phyloP scores from a whole-genome alignment of 2,888 invertebrate species.

The Diarsia mendica region DNA sequence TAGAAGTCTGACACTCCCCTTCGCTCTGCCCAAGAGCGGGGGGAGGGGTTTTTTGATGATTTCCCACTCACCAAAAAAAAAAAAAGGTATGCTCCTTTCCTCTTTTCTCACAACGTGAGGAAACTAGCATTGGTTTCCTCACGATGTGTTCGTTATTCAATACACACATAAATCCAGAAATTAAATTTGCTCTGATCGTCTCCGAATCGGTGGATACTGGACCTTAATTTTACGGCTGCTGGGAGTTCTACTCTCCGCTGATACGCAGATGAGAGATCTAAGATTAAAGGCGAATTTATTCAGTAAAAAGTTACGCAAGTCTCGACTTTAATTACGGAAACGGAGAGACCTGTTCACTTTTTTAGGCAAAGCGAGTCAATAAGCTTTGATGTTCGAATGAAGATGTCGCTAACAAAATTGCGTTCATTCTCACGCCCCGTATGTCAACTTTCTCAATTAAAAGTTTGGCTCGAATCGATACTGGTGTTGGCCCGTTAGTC shows the following conservation, averaged over 20 bases:
- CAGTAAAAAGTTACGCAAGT: neutral
- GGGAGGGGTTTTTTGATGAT: too few species aligned
- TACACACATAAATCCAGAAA: too few species aligned
- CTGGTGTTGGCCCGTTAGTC: conserved; percentile 6
- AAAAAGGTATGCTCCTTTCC: too few species aligned
- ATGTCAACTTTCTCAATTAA: conserved; percentile 64
- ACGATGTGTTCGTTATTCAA: too few species aligned
- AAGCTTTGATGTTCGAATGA: conserved; percentile 33
- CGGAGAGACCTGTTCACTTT: neutral
- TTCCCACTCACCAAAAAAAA: too few species aligned
- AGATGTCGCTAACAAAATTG: conserved; percentile 53
- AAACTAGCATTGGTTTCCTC: too few species aligned
- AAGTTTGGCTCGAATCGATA: conserved; percentile 55
- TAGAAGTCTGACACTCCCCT: too few species aligned
- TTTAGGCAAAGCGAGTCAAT: conserved; percentile 8
- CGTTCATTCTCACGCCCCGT: conserved; percentile 21
- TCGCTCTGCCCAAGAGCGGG: too few species aligned
- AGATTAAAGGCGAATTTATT: neutral
- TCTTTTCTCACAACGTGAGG: too few species aligned
- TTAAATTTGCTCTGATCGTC: too few species aligned
- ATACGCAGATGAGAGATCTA: neutral
- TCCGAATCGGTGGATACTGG: too few species aligned
- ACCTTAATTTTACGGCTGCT: too few species aligned
- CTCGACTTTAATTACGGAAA: conserved; percentile 24
- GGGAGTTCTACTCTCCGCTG: neutral